These are phyloP conservation scores for Bothrops jararaca DNA, from an alignment of 2,113 vertebrate species.

Conservation along the genomic window DNA sequence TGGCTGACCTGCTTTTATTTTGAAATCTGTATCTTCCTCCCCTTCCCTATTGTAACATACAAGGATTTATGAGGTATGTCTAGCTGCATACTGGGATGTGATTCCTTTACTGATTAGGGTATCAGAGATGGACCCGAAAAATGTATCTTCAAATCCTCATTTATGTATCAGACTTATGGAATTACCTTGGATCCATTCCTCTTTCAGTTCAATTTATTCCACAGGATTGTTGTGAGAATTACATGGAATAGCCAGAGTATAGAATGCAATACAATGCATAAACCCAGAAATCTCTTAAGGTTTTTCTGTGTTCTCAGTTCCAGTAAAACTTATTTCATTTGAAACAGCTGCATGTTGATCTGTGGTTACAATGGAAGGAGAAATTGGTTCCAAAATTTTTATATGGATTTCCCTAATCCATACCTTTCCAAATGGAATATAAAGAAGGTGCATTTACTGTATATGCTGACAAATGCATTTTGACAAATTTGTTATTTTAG, in stretches of 20 bases:
- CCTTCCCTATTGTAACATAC: not conserved
- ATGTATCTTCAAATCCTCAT: not conserved
- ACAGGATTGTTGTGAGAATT: not conserved
- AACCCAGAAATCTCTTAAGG: not conserved
- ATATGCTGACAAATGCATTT: not conserved
- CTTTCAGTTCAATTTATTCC: not conserved
- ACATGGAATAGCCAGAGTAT: not conserved
- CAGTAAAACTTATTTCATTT: not conserved
- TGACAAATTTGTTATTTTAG: not conserved
- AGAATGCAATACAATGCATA: not conserved
- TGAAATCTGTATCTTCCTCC: not conserved
- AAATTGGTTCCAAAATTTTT: not conserved
- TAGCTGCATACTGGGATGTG: accelerated
- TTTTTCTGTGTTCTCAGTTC: not conserved
- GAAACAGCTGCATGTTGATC: not conserved
- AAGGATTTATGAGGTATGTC: not conserved
- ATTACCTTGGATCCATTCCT: not conserved
- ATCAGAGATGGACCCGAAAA: not conserved
- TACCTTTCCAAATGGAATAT: not conserved
- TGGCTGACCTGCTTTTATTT: not conserved
- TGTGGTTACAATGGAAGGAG: not conserved
- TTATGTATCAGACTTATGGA: not conserved
- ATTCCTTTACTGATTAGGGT: not conserved
- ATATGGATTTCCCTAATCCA: not conserved
- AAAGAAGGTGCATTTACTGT: not conserved